A percentile compares a stretch with the other conserved stretches of the same genome.
These are phyloP conservation scores for Sipha flava DNA, from an alignment of 1,140 invertebrate genomes.

Conservation along the genomic window DNA sequence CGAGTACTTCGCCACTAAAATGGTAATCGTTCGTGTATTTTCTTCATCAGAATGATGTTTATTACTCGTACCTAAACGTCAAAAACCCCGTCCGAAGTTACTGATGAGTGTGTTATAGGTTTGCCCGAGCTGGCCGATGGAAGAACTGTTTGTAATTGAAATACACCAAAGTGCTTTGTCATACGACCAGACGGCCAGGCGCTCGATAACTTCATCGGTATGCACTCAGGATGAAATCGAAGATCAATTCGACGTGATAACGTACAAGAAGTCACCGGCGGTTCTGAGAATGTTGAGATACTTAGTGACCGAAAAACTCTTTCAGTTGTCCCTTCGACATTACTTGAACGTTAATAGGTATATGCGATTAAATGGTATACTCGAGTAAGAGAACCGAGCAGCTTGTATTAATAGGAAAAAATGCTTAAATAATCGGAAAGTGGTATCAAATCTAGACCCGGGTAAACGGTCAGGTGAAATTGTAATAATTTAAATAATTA, in stretches of 20 bases:
- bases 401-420: too few species aligned
- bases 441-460: too few species aligned
- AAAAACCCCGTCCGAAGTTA: too few species aligned
- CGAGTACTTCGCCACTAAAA: slow-evolving; percentile 38
- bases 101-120: too few species aligned
- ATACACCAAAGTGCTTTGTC: not conserved
- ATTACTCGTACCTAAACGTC: too few species aligned
- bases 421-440: too few species aligned
- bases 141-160: not conserved
- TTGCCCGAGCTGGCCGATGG: not conserved
- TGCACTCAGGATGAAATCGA: not conserved
- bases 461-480: too few species aligned
- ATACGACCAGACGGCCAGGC: not conserved
- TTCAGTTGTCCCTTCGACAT: not conserved
- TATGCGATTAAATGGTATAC: too few species aligned
- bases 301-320: not conserved
- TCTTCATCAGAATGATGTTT: too few species aligned
- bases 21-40: not conserved
- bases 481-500: too few species aligned
- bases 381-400: too few species aligned
- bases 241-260: not conserved
- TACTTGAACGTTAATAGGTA: not conserved
- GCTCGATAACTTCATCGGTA: not conserved
- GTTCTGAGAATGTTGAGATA: not conserved
- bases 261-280: not conserved